Base-by-base conservation (phyloP, 2,888 invertebrate genomes). In the Epinotia bilunana region DNA sequence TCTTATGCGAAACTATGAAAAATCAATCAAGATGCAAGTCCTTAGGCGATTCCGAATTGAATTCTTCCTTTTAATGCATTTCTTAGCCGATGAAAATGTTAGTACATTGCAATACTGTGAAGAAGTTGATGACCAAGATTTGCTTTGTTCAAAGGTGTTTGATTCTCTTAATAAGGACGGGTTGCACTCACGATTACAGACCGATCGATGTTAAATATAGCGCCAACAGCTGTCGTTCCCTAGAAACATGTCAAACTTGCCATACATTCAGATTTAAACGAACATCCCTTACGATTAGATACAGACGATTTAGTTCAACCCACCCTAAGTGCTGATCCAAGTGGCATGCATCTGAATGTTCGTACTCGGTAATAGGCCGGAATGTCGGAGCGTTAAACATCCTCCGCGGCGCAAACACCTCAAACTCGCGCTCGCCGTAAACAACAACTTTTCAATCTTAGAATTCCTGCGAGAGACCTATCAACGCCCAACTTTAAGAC, bases 311-410 rank as follows among this genome's bases (percentile, higher is more conserved):
- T 2, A 28, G 23, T 28, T 28, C 23, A 28, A 1, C 2, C 3
- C 23, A 28, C 1, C 23, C 23, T 28, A 28, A 6, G 53, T 2
- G 53, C 6, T 6, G 53, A 53, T 53, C n/a, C 53, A 49, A 49
- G n/a, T 13, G n/a, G 16, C 49, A 53, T n/a, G 53, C 6, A 53
- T 53, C n/a, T 49, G n/a, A 53, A 39, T 49, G 49, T 49, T 49
- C 49, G 12, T 49, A n/a, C n/a, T 7, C n/a, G 7, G 53, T 53
- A 53, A 53, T 53, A 53, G 53, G n/a, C 53, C 16, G n/a, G 58
- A 58, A 68, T 68, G 68, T 57, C 7, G 39, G 39, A 57, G 73
- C 55, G 75, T 73, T 67, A 78, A 77, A 78, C 77, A 77, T 80
- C 77, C 79, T 80, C 72, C 58, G 55, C 63, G 60, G 12, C 68